Percentiles rank a stretch among this genome's conserved stretches.
phyloP scores from a whole-genome alignment of 64 coral and sea anemone species.

The Porites lutea region DNA sequence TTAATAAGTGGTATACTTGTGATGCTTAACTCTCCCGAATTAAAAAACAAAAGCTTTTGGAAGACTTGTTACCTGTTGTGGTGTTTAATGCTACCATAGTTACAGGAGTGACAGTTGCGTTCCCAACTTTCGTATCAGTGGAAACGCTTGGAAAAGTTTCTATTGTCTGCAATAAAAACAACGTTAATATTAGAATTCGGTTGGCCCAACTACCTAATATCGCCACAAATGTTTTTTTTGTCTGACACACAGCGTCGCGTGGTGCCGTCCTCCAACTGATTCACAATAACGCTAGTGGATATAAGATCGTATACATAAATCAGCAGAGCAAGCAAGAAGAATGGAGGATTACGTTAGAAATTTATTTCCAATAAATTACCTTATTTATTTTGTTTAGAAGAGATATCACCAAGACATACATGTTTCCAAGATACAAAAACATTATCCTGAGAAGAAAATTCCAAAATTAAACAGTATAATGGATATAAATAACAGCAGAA shows the following conservation, averaged over 20 bases:
- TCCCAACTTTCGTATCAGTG: neutral
- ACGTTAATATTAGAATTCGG: neutral
- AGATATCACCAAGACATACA: slow-evolving; percentile 83
- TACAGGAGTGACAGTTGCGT: neutral
- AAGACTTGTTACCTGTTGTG: slow-evolving; percentile 7
- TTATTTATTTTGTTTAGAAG: slow-evolving; percentile 83
- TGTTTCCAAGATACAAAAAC: slow-evolving; percentile 85
- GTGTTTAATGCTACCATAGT: neutral
- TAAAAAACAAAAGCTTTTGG: no score
- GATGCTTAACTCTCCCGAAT: no score
- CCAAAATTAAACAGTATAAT: neutral
- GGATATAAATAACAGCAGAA: neutral
- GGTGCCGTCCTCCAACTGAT: no score
- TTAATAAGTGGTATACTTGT: no score
- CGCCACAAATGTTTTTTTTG: no score
- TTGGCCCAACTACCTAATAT: no score
- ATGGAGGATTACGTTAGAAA: no score
- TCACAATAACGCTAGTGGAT: no score
- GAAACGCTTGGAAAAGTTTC: neutral
- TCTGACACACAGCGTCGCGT: no score
- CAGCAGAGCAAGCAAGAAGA: no score
- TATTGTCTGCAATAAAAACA: slow-evolving; percentile 2
- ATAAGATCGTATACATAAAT: no score
- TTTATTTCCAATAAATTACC: slow-evolving; percentile 29
- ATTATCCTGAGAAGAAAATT: slow-evolving; percentile 67